Evolutionary conservation across 1,140 invertebrate species (phyloP).

Genomic region (Penaeus japonicus): DNA sequence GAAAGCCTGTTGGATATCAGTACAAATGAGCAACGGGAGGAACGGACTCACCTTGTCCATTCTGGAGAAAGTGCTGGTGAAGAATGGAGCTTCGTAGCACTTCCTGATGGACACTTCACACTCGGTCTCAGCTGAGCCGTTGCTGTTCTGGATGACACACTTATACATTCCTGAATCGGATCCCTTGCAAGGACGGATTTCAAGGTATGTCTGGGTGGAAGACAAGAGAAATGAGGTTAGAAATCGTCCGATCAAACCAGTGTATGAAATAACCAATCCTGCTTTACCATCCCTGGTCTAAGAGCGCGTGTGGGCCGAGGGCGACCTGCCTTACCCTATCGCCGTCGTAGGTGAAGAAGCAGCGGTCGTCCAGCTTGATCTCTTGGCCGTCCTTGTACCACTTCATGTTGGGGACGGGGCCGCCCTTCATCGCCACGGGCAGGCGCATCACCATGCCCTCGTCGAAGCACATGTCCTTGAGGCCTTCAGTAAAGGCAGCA

Average conservation of each 20-base stretch:
- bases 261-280: no score
- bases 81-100: constrained; percentile 79
- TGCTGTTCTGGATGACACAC: constrained; percentile 77
- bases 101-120: constrained; percentile 80
- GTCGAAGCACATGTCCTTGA: constrained; percentile 51
- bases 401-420: constrained; percentile 56
- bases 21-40: background rate
- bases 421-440: constrained; percentile 49
- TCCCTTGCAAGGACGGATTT: constrained; percentile 75
- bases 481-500: constrained; percentile 45
- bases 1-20: background rate
- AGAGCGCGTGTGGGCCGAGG: no score
- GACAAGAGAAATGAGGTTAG: background rate
- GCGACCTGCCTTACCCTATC: constrained; percentile 41
- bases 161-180: constrained; percentile 81
- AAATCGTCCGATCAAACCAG: background rate
- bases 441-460: constrained; percentile 50
- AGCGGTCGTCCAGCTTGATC: constrained; percentile 76
- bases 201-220: constrained; percentile 72
- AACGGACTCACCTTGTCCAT: constrained; percentile 75
- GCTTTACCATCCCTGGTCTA: no score
- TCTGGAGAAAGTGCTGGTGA: constrained; percentile 84
- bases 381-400: constrained; percentile 82
- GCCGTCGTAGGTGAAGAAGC: constrained; percentile 76
- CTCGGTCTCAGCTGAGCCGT: constrained; percentile 75